Conservation (phyloP, 1,140 invertebrate species). For the Drosophila malerkotliana region DNA sequence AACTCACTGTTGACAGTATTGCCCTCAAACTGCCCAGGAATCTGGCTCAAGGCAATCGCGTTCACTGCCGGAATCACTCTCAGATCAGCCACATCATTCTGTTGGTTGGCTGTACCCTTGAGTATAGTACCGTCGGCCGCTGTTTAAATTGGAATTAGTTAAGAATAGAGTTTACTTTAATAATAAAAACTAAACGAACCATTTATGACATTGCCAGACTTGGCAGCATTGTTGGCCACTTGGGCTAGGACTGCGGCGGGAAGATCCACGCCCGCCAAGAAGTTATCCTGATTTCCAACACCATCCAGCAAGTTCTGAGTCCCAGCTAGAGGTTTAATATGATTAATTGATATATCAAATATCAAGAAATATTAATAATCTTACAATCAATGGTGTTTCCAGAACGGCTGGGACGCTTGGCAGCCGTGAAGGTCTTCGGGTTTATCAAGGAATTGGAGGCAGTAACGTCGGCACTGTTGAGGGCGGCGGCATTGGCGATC, state of each 20-base stretch:
- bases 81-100: neutral
- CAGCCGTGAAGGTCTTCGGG: conserved; percentile 14
- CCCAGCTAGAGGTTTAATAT: neutral
- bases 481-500: conserved; percentile 10
- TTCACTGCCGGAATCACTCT: neutral
- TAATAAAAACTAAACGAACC: neutral
- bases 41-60: neutral
- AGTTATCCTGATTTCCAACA: neutral
- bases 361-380: neutral
- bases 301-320: neutral
- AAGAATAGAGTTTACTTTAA: neutral
- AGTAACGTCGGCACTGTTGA: conserved; percentile 36
- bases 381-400: neutral
- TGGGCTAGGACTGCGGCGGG: neutral
- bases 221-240: neutral
- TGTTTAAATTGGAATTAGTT: neutral
- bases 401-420: conserved; percentile 38
- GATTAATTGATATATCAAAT: neutral
- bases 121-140: neutral
- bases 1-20: neutral
- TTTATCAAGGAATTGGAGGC: neutral
- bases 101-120: neutral
- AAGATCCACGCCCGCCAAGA: neutral
- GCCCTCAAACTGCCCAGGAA: neutral
- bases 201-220: neutral